These are phyloP conservation scores for Drosophila algonquin DNA, from an alignment of 2,888 invertebrate genomes.

Conservation along the genomic window DNA sequence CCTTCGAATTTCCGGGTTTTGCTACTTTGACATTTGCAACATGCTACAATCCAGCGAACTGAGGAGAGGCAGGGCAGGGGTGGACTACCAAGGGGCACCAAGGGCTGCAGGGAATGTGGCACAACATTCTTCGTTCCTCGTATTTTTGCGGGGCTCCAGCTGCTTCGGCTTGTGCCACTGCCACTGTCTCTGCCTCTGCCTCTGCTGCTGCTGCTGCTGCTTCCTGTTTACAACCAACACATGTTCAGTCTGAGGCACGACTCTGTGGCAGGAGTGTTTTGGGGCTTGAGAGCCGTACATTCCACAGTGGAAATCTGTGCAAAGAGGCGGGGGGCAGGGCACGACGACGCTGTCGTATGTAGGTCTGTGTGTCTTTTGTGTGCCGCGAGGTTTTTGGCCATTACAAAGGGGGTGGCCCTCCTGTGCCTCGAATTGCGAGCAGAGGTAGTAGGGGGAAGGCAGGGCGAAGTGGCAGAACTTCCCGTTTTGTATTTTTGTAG, in stretches of 20 bases:
- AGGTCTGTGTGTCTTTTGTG: conserved; percentile 68
- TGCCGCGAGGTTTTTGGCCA: conserved; percentile 20
- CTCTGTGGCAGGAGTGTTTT: background rate
- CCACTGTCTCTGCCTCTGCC: conserved; percentile 40
- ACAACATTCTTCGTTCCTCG: conserved; percentile 51
- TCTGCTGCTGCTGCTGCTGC: conserved; percentile 48
- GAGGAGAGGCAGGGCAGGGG: background rate
- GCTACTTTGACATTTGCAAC: conserved; percentile 82
- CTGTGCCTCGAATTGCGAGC: background rate
- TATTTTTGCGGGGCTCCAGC: conserved; percentile 36
- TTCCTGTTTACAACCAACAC: conserved; percentile 79
- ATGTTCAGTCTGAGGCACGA: conserved; percentile 55
- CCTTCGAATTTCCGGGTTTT: conserved; percentile 84
- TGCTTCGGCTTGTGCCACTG: conserved; percentile 42
- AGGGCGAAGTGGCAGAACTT: conserved; percentile 37
- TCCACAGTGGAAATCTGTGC: conserved; percentile 39
- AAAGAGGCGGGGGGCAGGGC: background rate
- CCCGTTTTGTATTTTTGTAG: conserved; percentile 41
- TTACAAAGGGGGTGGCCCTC: background rate
- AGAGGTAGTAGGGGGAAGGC: background rate
- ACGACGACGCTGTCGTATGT: conserved; percentile 39
- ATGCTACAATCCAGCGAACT: conserved; percentile 49
- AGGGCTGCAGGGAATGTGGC: conserved; percentile 22
- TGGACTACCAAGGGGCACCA: background rate
- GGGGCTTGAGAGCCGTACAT: conserved; percentile 26